Conservation (phyloP, 2,888 invertebrate genomes). For the Temnothorax rugatulus region DNA sequence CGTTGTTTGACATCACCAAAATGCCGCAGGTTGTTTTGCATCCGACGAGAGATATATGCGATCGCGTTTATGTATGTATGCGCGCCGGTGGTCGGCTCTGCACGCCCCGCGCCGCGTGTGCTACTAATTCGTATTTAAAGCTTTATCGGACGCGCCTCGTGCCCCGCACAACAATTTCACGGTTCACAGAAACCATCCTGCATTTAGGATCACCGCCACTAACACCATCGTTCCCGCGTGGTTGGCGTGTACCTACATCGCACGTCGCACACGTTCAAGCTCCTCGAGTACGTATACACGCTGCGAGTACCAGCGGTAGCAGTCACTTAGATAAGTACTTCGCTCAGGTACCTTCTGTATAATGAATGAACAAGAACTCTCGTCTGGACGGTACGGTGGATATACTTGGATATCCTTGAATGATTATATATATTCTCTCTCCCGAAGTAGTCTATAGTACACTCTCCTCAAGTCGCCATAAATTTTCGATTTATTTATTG, state of each 20-base stretch:
- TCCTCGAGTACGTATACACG: slow-evolving; percentile 34
- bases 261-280: slow-evolving; percentile 9
- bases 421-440: slow-evolving; percentile 5
- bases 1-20: background rate
- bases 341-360: slow-evolving; percentile 33
- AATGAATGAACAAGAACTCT: slow-evolving; percentile 49
- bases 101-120: slow-evolving; percentile 54
- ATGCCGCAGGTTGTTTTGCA: slow-evolving; percentile 10
- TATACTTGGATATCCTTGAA: background rate
- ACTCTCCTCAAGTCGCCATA: background rate
- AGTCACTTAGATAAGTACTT: slow-evolving; percentile 57
- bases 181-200: slow-evolving; percentile 79
- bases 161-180: slow-evolving; percentile 83
- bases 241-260: slow-evolving; percentile 12
- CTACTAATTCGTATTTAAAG: slow-evolving; percentile 85
- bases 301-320: slow-evolving; percentile 17
- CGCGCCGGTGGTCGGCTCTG: background rate
- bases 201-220: slow-evolving; percentile 41
- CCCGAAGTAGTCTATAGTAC: background rate
- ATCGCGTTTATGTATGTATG: background rate
- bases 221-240: background rate
- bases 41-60: background rate
- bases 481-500: background rate
- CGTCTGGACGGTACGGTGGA: slow-evolving; percentile 23
- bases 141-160: slow-evolving; percentile 80